These are phyloP conservation scores for Sesia apiformis DNA, from an alignment of 2,888 invertebrate genomes.

Conservation along the genomic window DNA sequence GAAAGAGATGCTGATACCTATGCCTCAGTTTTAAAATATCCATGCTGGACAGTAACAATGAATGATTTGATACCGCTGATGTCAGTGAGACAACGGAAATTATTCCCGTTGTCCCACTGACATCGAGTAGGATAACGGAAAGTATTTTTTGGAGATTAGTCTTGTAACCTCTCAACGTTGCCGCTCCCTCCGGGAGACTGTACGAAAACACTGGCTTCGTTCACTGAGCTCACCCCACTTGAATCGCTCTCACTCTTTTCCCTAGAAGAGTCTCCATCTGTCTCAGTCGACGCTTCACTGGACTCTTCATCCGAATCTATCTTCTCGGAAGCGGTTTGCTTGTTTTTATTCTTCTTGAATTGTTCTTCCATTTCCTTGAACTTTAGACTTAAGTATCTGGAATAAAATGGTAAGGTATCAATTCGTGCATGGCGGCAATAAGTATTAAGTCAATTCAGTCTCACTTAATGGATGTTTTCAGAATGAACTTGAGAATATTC, in stretches of 20 bases:
- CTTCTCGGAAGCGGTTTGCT: slow-evolving; percentile 35
- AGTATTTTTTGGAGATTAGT: slow-evolving; percentile 8
- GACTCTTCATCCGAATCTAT: slow-evolving; percentile 32
- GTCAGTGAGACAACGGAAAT: no score
- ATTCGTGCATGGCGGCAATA: no score
- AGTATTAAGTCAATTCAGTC: no score
- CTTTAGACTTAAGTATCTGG: slow-evolving; percentile 85
- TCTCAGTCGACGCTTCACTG: slow-evolving; percentile 22
- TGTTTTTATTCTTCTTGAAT: slow-evolving; percentile 80
- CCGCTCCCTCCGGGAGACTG: slow-evolving; percentile 54
- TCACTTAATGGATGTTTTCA: not conserved
- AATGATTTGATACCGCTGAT: no score
- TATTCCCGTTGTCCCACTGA: no score
- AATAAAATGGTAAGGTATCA: slow-evolving; percentile 14
- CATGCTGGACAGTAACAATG: no score
- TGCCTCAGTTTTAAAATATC: no score
- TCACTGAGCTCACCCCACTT: slow-evolving; percentile 24
- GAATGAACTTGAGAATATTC: not conserved
- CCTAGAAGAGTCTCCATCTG: slow-evolving; percentile 18
- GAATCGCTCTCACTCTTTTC: slow-evolving; percentile 14
- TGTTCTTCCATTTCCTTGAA: slow-evolving; percentile 92
- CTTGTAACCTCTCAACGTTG: slow-evolving; percentile 52
- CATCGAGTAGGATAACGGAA: no score
- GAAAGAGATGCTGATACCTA: no score
- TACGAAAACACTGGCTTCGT: slow-evolving; percentile 48